Evolutionary conservation across 2,888 invertebrate species (phyloP), one percentile per base, ranked within the genome.

Genomic region (Himalopsyche kuldschensis): DNA sequence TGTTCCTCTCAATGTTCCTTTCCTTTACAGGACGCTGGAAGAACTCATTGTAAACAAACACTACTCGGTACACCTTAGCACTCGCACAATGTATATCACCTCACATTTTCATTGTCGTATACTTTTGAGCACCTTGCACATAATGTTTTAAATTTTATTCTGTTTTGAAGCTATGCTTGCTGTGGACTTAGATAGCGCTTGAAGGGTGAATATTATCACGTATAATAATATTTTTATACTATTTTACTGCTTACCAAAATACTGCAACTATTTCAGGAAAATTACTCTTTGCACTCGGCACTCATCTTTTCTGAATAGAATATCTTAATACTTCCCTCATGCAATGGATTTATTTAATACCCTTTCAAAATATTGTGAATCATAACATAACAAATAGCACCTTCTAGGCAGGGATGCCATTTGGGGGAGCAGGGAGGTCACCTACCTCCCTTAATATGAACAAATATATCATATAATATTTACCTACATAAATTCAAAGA

Each of bases 91-190:
- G 47, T 79, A 31, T 63, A 81, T 41, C 82, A 55, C 81, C 47
- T 46, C 69, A 55, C 35, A 76, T 32, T 41, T 76, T 41, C 82
- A 24, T 41, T 82, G 47, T 79, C 30, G 24, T 41, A 79, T 81
- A 83, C 85, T 76, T 76, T 78, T 46, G 63, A 79, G 85, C 85
- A 86, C 84, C 78, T 35, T 78, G 84, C 84, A 84, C 84, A 82
- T 77, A 84, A 82, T 83, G 80, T 86, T 84, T 84, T 84, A 82
- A 83, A 81, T 80, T 82, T 80, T 85, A 83, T 86, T 86, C 82
- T 85, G 82, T 86, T 86, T 83, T 84, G 75, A 86, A 82, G 86
- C 86, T 86, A 86, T 86, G 86, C 86, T 86, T 86, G 80, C 86
- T 82, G 78, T 82, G 86, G 86, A 86, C 82, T 84, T 86, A 82